Conservation (phyloP, 2,797 vertebrate species). For the Alexandromys oeconomus region DNA sequence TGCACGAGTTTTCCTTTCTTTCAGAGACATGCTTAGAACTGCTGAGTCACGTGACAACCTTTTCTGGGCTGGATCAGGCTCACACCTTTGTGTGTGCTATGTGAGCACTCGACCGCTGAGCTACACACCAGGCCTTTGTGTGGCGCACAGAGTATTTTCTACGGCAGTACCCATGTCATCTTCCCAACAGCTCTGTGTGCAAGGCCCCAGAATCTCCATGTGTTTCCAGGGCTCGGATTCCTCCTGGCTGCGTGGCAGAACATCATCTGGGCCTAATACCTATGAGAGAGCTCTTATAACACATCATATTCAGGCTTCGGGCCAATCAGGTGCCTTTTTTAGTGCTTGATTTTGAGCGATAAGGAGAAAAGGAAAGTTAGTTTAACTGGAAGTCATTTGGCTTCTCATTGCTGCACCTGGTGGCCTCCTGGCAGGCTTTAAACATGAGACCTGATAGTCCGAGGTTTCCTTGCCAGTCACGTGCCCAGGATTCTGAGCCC, state of each 20-base stretch:
- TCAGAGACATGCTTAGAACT: too few species aligned
- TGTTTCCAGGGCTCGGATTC: rapidly evolving
- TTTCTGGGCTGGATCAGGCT: not conserved
- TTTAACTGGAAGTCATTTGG: rapidly evolving
- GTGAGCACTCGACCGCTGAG: not conserved
- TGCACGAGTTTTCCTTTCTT: not conserved
- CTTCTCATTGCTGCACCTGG: not conserved
- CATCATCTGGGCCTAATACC: not conserved
- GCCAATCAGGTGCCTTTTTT: not conserved
- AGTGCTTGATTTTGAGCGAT: too few species aligned
- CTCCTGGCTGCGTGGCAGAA: too few species aligned
- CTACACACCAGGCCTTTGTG: not conserved
- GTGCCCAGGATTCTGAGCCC: too few species aligned
- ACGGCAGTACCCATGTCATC: rapidly evolving
- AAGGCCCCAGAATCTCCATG: rapidly evolving
- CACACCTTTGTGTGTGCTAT: too few species aligned
- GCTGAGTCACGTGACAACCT: not conserved
- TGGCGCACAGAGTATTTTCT: too few species aligned
- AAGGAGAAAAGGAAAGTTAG: not conserved
- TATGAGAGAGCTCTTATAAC: not conserved
- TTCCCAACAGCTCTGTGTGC: not conserved
- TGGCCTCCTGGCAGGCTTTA: not conserved
- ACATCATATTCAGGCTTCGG: rapidly evolving
- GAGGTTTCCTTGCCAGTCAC: not conserved
- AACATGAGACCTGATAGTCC: not conserved